phyloP scores from a whole-genome alignment of 2,113 vertebrate genomes.

The Chloropsis cyanopogon region DNA sequence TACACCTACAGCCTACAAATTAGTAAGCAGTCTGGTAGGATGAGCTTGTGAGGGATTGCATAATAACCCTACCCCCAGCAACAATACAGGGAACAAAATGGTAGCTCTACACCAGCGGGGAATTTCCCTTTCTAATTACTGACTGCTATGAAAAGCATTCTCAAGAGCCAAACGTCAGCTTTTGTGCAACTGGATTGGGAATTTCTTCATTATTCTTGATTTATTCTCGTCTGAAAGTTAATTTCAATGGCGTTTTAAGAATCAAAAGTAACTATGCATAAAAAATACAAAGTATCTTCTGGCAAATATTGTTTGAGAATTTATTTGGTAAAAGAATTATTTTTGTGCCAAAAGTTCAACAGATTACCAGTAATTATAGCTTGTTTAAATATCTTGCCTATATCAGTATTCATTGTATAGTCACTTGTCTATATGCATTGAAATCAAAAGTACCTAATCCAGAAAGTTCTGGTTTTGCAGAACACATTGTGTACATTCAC shows the following conservation, averaged over 20 bases:
- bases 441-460: background rate
- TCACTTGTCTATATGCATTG: background rate
- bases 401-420: background rate
- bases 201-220: background rate
- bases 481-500: rapidly evolving
- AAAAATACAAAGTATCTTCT: background rate
- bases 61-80: slow-evolving; percentile 29
- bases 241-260: background rate
- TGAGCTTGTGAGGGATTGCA: slow-evolving; percentile 42
- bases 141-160: background rate
- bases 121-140: slow-evolving; percentile 54
- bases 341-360: background rate
- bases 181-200: background rate
- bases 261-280: background rate
- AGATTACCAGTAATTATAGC: background rate
- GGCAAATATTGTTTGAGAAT: background rate
- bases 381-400: background rate
- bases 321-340: background rate
- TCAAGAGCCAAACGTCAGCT: background rate
- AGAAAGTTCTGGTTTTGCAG: background rate
- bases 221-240: background rate
- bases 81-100: slow-evolving; percentile 37
- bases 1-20: slow-evolving; percentile 63
- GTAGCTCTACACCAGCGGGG: slow-evolving; percentile 22
- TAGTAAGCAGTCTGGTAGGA: slow-evolving; percentile 38